Percentiles rank a stretch among this genome's conserved stretches.
Conservation (phyloP, 2,797 vertebrate genomes). For the Acipenser ruthenus region DNA sequence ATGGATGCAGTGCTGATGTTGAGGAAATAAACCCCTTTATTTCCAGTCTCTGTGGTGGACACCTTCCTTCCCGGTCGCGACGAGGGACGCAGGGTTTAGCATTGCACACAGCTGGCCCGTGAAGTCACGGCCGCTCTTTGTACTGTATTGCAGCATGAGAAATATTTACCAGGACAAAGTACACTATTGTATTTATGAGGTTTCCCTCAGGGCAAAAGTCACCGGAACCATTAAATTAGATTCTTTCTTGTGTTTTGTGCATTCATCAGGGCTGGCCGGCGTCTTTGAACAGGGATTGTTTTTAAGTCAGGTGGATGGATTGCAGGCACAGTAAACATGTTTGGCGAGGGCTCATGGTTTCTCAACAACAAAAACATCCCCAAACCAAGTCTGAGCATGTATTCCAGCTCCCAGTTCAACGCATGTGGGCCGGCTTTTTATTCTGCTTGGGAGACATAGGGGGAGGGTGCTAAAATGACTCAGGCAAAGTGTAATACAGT, state of each 20-base stretch:
- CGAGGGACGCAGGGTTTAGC: constrained; percentile 10
- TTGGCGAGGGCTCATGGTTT: not conserved
- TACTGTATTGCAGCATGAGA: constrained; percentile 19
- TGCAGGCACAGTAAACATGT: constrained; percentile 2
- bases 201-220: not conserved
- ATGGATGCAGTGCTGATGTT: not conserved
- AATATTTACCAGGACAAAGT: constrained; percentile 11
- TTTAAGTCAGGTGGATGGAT: not conserved
- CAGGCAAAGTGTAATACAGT: too few species aligned
- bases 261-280: not conserved
- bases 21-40: not conserved
- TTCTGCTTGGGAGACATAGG: too few species aligned
- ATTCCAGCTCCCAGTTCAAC: not conserved
- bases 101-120: constrained; percentile 6
- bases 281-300: not conserved
- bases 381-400: not conserved
- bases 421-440: too few species aligned
- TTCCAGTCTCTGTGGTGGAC: constrained; percentile 1
- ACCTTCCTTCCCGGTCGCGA: constrained; percentile 11
- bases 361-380: not conserved
- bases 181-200: not conserved
- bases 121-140: constrained; percentile 13
- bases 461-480: too few species aligned
- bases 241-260: not conserved
- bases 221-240: not conserved